A percentile compares a stretch with the other conserved stretches of the same genome.
These are phyloP conservation scores for Cephus spinipes DNA, from an alignment of 2,888 invertebrate genomes.

Conservation along the genomic window DNA sequence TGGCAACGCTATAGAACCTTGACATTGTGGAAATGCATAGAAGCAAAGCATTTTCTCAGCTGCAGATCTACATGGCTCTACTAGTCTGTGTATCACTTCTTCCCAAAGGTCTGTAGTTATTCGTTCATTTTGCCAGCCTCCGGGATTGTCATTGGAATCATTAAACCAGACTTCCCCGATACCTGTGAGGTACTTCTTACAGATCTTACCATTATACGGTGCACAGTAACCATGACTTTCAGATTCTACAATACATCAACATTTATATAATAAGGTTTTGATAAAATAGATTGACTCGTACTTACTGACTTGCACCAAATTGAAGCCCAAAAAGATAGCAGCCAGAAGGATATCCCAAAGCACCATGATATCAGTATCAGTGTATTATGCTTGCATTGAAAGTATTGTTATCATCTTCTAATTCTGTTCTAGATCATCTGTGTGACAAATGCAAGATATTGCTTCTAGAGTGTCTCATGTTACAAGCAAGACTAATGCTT, in stretches of 20 bases:
- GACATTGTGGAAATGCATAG: constrained; percentile 92
- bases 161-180: constrained; percentile 82
- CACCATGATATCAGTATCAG: constrained; percentile 33
- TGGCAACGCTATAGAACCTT: constrained; percentile 79
- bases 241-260: constrained; percentile 25
- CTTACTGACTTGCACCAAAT: constrained; percentile 37
- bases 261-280: not conserved
- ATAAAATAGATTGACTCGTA: constrained; percentile 12
- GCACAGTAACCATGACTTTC: constrained; percentile 79
- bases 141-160: constrained; percentile 73
- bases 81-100: constrained; percentile 83
- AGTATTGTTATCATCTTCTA: not conserved
- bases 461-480: not conserved
- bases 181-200: constrained; percentile 77
- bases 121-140: constrained; percentile 85
- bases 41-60: constrained; percentile 90
- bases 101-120: constrained; percentile 87
- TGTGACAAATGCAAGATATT: not conserved
- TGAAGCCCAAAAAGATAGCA: constrained; percentile 37
- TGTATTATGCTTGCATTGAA: not conserved
- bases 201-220: constrained; percentile 87
- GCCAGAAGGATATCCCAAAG: constrained; percentile 36
- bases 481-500: not conserved
- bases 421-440: not conserved
- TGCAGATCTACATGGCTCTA: constrained; percentile 86